Conservation (phyloP, 2,797 vertebrate genomes). For the Sylvia borin region DNA sequence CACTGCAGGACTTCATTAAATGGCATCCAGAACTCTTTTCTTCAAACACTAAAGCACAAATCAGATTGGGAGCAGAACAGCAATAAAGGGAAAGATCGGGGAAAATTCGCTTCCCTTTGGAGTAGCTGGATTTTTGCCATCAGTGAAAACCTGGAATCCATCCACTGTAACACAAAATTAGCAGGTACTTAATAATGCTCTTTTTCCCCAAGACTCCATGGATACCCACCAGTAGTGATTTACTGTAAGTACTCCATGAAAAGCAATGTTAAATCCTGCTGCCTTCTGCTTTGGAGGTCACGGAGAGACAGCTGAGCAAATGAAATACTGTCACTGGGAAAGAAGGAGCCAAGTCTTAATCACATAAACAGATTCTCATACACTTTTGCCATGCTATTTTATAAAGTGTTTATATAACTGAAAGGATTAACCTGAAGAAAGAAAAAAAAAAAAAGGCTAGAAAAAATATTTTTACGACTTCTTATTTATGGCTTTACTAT, state of each 20-base stretch:
- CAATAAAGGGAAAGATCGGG: background rate
- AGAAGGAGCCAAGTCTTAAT: conserved; percentile 24
- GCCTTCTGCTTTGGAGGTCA: conserved; percentile 14
- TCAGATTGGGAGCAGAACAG: background rate
- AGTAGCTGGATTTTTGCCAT: conserved; percentile 5
- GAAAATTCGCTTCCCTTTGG: background rate
- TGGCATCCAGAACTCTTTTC: background rate
- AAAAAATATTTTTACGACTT: background rate
- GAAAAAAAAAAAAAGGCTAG: background rate
- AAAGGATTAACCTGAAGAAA: background rate
- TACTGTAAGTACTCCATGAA: background rate
- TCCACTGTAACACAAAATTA: background rate
- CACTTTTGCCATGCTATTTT: background rate
- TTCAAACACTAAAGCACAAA: background rate
- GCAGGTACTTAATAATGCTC: background rate
- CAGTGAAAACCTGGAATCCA: background rate
- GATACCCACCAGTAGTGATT: background rate
- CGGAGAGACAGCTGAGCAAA: background rate
- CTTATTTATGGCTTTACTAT: background rate
- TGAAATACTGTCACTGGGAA: background rate
- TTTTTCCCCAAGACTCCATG: background rate
- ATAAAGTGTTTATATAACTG: conserved; percentile 30
- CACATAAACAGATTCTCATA: conserved; percentile 34
- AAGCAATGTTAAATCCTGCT: background rate
- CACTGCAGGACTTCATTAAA: conserved; percentile 1